Evolutionary conservation across 2,888 invertebrate genomes (phyloP), one percentile per base, ranked within the genome.

Genomic region (Callyntrura sp.): DNA sequence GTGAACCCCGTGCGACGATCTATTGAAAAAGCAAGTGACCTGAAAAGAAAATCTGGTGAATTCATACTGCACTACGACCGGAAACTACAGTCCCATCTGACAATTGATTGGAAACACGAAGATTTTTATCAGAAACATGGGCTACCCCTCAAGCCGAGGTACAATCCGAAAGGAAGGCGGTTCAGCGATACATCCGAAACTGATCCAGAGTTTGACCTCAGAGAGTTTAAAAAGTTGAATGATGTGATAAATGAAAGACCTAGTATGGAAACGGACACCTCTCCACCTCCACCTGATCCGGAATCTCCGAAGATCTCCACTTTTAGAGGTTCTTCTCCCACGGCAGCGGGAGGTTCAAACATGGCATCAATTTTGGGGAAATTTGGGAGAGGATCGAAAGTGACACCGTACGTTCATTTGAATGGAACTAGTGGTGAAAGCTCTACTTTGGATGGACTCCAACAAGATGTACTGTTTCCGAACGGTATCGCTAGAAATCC

Each of bases 1-100:
- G 11, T 20, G 2, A 87, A 81, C 45, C 81, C 87, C 8, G 55
- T 87, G 1, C 28, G 87, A 25, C 51, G 45, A 20, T 87, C 81
- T 8, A 20, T 79, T 8, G 60, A 8, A 45, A 12, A 17, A 1
- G 45, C 8, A 20, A 43, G 35, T 17, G 62, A 60, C 43, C 60
- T 73, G 11, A 48, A 14, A n/a, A 4, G 9, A n/a, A 35, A 14
- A 25, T 12, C 65, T 1, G 23, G 17, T 14, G 68, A 81, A 0
- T 86, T 86, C 20, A 20, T 86, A 8, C 55, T 81, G 0, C 86
- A 86, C 57, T 86, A 86, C 68, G 4, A 79, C n/a, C 79, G 86
- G 6, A 20, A 79, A 0, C 11, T 68, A 11, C 79, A 86, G 14
- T 65, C 79, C 2, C 79, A 79, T n/a, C 11, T 35, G 9, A 68